These are phyloP conservation scores for Sinotaia quadrata DNA, from an alignment of 2,888 invertebrate genomes.

Conservation along the genomic window DNA sequence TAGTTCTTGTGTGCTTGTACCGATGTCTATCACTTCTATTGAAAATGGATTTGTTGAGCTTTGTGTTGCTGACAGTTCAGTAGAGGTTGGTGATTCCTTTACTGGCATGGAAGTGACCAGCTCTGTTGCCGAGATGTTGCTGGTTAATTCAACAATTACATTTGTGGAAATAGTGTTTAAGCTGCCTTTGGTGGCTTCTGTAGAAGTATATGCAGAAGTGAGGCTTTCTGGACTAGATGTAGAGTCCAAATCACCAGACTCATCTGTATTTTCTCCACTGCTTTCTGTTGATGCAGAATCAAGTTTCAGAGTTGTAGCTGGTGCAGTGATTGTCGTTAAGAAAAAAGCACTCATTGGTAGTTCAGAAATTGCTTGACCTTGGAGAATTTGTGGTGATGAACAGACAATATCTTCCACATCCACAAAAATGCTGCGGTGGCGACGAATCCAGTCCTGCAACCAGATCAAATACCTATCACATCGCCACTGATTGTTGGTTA, in stretches of 20 bases:
- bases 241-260: neutral
- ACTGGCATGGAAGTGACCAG: no score
- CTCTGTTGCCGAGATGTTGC: no score
- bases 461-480: conserved; percentile 87
- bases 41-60: no score
- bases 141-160: no score
- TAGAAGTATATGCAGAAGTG: no score
- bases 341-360: conserved; percentile 9
- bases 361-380: conserved; percentile 14
- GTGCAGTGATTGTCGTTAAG: conserved; percentile 10
- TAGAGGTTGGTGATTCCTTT: no score
- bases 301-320: neutral
- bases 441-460: conserved; percentile 76
- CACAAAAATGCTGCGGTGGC: conserved; percentile 38
- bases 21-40: no score
- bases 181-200: no score
- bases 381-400: conserved; percentile 4
- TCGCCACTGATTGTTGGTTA: conserved; percentile 85
- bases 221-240: neutral
- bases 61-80: no score
- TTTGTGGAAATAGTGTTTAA: no score
- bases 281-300: neutral
- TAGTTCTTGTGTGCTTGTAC: no score
- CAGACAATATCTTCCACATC: conserved; percentile 29
- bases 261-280: neutral